These are phyloP conservation scores for Melospiza georgiana DNA, from an alignment of 2,113 vertebrate species.

Conservation along the genomic window DNA sequence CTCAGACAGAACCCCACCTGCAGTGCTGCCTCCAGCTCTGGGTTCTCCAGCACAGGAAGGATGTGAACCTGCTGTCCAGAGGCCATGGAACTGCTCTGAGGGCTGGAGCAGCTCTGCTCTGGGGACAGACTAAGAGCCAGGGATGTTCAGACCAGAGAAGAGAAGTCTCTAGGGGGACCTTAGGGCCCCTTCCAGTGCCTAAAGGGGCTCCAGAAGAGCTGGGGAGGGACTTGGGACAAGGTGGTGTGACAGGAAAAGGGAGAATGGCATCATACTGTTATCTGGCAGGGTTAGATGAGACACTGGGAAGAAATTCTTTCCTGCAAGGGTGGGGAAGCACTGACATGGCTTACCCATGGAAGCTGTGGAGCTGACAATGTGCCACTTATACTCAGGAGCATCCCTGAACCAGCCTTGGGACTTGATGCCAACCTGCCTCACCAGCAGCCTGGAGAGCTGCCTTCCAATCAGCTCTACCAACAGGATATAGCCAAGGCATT, in stretches of 20 bases:
- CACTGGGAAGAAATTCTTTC: background rate
- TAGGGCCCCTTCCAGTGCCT: background rate
- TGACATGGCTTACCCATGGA: background rate
- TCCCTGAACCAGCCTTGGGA: background rate
- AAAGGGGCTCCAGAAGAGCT: background rate
- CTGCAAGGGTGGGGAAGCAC: background rate
- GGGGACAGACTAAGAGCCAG: background rate
- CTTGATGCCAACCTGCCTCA: background rate
- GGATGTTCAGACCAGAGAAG: background rate
- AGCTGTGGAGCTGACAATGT: background rate
- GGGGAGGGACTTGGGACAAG: background rate
- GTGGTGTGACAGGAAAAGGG: background rate
- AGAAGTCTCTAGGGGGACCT: background rate
- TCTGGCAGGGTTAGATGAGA: background rate
- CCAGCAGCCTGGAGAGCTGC: background rate
- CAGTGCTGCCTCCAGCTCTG: background rate
- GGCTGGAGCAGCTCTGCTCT: background rate
- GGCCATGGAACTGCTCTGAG: background rate
- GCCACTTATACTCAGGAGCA: background rate
- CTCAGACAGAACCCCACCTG: background rate
- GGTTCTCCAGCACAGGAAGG: background rate
- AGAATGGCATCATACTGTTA: background rate
- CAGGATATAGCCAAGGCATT: background rate
- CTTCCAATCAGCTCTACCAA: background rate
- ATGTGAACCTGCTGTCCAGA: background rate